Conservation (phyloP, 1,140 invertebrate species). For the Drosophila fuyamai region DNA sequence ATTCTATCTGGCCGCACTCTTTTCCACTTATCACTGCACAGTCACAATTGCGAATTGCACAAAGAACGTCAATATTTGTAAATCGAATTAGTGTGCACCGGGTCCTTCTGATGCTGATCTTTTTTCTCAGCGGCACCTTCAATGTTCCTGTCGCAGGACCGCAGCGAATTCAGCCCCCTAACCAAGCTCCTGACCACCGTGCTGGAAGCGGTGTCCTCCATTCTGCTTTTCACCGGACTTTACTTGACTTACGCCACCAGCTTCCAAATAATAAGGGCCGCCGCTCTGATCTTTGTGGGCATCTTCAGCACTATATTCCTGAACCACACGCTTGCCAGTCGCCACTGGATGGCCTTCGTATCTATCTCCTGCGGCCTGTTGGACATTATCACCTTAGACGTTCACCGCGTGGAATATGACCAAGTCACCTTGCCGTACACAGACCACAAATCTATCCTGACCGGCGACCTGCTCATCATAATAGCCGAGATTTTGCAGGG, state of each 20-base stretch:
- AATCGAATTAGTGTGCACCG: conserved; percentile 51
- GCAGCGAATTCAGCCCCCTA: conserved; percentile 91
- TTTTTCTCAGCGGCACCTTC: conserved; percentile 60
- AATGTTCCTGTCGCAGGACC: conserved; percentile 87
- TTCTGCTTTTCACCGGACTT: conserved; percentile 94
- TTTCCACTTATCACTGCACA: conserved; percentile 49
- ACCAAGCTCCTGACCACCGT: conserved; percentile 94
- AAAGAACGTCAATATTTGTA: conserved; percentile 58
- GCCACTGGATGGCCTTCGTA: conserved; percentile 90
- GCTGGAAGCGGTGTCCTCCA: conserved; percentile 91
- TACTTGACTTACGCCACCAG: conserved; percentile 97
- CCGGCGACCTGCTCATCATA: conserved; percentile 96
- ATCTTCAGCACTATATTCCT: conserved; percentile 95
- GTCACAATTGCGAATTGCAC: conserved; percentile 39
- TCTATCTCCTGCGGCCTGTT: conserved; percentile 92
- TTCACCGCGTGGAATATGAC: conserved; percentile 85
- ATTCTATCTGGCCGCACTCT: conserved; percentile 12
- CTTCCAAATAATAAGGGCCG: conserved; percentile 98
- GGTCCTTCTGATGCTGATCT: conserved; percentile 53
- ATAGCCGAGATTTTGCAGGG: conserved; percentile 95
- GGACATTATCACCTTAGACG: conserved; percentile 90
- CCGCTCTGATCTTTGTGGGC: conserved; percentile 97
- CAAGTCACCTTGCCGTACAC: conserved; percentile 44
- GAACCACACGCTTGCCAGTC: conserved; percentile 87
- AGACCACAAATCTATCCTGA: conserved; percentile 92